phyloP scores from a whole-genome alignment of 2,888 invertebrate genomes.

The Seira sanloemensis region DNA sequence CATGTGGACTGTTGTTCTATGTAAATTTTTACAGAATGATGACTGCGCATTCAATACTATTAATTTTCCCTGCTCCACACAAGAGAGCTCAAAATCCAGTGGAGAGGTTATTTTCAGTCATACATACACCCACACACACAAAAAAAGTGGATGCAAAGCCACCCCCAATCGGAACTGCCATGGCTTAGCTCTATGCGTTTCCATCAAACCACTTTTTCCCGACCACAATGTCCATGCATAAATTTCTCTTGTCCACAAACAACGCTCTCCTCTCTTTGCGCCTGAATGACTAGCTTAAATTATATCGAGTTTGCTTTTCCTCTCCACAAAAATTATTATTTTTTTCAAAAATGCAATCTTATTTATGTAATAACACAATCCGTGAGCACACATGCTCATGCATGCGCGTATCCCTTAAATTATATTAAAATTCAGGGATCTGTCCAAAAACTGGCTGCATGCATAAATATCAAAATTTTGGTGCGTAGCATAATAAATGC shows the following conservation, averaged over 20 bases:
- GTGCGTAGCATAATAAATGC: no score
- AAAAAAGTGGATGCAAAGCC: background rate
- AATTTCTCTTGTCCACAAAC: slow-evolving; percentile 12
- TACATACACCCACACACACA: slow-evolving; percentile 38
- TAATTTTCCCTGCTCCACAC: no score
- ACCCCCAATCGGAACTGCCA: slow-evolving; percentile 16
- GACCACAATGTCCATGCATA: slow-evolving; percentile 18
- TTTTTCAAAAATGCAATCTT: background rate
- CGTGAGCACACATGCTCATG: slow-evolving; percentile 41
- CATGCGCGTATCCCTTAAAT: slow-evolving; percentile 38
- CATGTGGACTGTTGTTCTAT: background rate
- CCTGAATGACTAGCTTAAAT: slow-evolving; percentile 34
- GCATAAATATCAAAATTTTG: slow-evolving; percentile 17
- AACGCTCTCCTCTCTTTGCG: slow-evolving; percentile 25
- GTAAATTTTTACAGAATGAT: background rate
- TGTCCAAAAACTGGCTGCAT: slow-evolving; percentile 24
- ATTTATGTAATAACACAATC: background rate
- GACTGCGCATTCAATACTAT: background rate
- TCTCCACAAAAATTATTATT: background rate
- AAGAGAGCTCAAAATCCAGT: no score
- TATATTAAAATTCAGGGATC: slow-evolving; percentile 48
- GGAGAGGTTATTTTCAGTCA: no score
- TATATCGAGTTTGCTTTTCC: background rate
- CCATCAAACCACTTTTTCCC: slow-evolving; percentile 6
- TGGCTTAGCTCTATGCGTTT: no score